phyloP scores from a whole-genome alignment of 2,888 invertebrate species.

The Bibio marci region DNA sequence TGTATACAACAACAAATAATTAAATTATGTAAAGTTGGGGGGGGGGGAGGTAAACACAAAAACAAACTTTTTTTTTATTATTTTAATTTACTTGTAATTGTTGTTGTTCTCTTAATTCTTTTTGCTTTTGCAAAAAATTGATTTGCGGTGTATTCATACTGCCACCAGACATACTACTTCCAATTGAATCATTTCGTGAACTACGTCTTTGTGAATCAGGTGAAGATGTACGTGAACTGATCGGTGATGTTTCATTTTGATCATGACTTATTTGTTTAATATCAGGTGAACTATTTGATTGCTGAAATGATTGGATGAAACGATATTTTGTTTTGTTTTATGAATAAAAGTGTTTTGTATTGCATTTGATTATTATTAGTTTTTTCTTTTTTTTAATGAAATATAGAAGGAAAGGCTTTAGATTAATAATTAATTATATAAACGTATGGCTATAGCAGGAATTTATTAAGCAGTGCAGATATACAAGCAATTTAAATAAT shows the following conservation, averaged over 20 bases:
- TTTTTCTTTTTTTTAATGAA: too few species aligned
- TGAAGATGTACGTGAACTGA: conserved; percentile 37
- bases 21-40: not conserved
- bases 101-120: conserved; percentile 25
- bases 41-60: not conserved
- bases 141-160: conserved; percentile 33
- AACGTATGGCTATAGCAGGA: too few species aligned
- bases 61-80: too few species aligned
- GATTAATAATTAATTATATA: too few species aligned
- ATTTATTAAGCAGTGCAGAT: too few species aligned
- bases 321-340: too few species aligned
- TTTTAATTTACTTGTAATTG: not conserved
- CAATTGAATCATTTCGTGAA: conserved; percentile 21
- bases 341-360: too few species aligned
- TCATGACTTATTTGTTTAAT: conserved; percentile 22
- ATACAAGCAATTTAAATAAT: too few species aligned
- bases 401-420: not conserved
- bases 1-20: too few species aligned
- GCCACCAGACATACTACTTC: conserved; percentile 21
- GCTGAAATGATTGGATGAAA: conserved; percentile 14
- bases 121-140: conserved; percentile 34
- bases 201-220: conserved; percentile 32
- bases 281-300: conserved; percentile 27
- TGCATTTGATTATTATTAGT: too few species aligned
- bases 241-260: conserved; percentile 30